Conservation (phyloP, 2,113 vertebrate genomes). For the Tyto alba region DNA sequence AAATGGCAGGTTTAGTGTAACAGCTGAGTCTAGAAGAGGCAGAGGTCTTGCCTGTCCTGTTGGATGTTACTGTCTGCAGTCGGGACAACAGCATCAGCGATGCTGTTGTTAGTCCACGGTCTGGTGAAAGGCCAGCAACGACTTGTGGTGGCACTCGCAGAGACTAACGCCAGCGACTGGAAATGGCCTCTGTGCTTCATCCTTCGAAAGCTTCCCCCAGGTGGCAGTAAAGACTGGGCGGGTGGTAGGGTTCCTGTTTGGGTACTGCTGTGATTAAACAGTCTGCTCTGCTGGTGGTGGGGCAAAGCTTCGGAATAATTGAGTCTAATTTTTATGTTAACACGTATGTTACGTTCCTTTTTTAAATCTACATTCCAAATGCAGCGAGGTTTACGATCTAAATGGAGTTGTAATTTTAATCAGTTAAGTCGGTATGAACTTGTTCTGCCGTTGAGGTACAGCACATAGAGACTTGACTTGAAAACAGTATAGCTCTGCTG, state of each 20-base stretch:
- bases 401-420: background rate
- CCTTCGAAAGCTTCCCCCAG: background rate
- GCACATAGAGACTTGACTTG: background rate
- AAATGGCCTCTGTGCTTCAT: background rate
- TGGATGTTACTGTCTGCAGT: background rate
- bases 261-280: background rate
- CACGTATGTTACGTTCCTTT: background rate
- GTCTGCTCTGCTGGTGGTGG: background rate
- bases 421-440: background rate
- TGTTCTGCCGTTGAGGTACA: background rate
- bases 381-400: fast-evolving
- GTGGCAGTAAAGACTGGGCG: background rate
- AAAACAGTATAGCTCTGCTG: background rate
- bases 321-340: background rate
- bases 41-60: background rate
- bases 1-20: background rate
- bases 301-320: background rate
- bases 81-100: background rate
- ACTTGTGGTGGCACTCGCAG: background rate
- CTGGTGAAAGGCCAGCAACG: too few species aligned
- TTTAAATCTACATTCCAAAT: background rate
- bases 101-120: fast-evolving
- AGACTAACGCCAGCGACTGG: fast-evolving
- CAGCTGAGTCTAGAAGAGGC: background rate
- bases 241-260: background rate